Percentiles rank a stretch among this genome's conserved stretches.
phyloP scores from a whole-genome alignment of 2,113 vertebrate species.

The Vombatus ursinus region DNA sequence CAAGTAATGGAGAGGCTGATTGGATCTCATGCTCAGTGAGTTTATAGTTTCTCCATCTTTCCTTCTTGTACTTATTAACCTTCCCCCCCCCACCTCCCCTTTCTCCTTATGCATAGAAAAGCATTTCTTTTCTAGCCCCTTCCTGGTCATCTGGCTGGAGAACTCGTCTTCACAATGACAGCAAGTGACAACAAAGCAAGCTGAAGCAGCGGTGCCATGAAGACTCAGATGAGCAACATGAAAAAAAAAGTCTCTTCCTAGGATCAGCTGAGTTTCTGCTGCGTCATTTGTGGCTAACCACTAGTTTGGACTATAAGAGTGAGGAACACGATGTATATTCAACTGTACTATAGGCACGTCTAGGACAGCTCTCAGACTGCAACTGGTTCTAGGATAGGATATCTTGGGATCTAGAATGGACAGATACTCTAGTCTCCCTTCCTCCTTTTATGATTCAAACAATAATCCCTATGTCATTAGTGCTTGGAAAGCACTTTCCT shows the following conservation, averaged over 20 bases:
- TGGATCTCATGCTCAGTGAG: slow-evolving; percentile 17
- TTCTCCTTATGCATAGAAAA: slow-evolving; percentile 17
- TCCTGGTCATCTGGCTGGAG: not conserved
- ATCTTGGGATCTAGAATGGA: not conserved
- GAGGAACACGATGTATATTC: not conserved
- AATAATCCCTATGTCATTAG: not conserved
- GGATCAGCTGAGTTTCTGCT: not conserved
- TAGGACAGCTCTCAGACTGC: not conserved
- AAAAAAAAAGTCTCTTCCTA: not conserved
- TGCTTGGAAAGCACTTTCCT: not conserved
- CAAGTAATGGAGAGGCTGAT: not conserved
- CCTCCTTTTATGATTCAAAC: not conserved
- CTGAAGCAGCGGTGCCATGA: slow-evolving; percentile 36
- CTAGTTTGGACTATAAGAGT: not conserved
- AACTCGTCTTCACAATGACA: slow-evolving; percentile 54
- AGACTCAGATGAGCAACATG: not conserved
- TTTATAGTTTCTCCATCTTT: slow-evolving; percentile 27
- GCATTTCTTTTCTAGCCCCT: not conserved
- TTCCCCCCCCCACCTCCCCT: not conserved
- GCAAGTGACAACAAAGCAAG: slow-evolving; percentile 51
- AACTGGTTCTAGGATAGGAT: not conserved
- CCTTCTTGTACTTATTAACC: not conserved
- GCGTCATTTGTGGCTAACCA: not conserved
- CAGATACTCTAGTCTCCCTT: not conserved
- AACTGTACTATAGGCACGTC: not conserved